Evolutionary conservation across 2,888 invertebrate species (phyloP).

Genomic region (Machimus rusticus): DNA sequence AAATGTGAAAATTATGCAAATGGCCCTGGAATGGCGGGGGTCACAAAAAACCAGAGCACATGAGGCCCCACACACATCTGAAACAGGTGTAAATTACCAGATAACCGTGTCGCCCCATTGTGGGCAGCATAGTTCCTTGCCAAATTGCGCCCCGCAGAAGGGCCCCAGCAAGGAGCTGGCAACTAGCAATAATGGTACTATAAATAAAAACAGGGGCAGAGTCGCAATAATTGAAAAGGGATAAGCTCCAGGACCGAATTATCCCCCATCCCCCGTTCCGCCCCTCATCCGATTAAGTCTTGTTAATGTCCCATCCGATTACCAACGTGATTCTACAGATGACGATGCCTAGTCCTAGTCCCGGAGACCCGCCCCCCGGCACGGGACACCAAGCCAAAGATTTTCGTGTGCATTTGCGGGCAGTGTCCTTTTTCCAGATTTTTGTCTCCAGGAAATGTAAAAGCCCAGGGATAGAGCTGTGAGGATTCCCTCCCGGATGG

Average conservation of each 20-base stretch:
- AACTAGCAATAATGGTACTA: constrained; percentile 1
- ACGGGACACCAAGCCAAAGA: not conserved
- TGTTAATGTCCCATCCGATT: constrained; percentile 42
- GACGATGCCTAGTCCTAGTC: not conserved
- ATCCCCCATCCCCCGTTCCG: not conserved
- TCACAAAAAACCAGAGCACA: not conserved
- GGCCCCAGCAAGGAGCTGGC: not conserved
- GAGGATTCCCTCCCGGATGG: not conserved
- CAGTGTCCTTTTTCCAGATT: not conserved
- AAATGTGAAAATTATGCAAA: constrained; percentile 26
- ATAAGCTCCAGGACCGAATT: constrained; percentile 19
- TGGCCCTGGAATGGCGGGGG: not conserved
- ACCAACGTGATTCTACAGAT: constrained; percentile 30
- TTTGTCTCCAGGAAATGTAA: constrained; percentile 1
- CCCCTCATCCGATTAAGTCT: constrained; percentile 40
- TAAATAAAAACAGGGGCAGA: constrained; percentile 19
- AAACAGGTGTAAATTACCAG: constrained; percentile 10
- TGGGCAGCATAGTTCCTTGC: not conserved
- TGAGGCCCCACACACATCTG: not conserved
- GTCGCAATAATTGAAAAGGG: constrained; percentile 21
- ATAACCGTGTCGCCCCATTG: not conserved
- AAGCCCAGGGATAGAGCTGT: not conserved
- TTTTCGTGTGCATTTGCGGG: not conserved
- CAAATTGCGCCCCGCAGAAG: not conserved
- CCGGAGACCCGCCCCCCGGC: not conserved